Base-by-base conservation (phyloP, 2,113 vertebrate genomes). In the Dasyprocta punctata region DNA sequence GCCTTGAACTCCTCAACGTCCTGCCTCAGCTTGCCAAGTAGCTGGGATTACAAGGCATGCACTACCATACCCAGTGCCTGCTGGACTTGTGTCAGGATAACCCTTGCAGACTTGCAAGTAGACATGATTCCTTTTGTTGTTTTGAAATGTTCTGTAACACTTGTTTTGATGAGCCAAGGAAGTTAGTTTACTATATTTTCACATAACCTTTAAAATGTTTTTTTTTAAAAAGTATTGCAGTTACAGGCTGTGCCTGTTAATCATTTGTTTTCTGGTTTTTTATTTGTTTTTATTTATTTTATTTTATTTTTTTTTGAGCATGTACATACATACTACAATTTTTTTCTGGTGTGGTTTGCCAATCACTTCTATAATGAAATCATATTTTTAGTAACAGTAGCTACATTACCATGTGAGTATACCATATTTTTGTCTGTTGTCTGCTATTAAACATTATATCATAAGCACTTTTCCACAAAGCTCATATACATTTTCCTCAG, bases 401-500 rank as follows among this genome's bases (percentile, higher is more conserved):
- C 47, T 88, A 54, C 7, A 81, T 88, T 92, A 67, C 47, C 24
- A 88, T 81, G n/a, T 94, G n/a, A 88, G n/a, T 54, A 28, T 56
- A 71, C 19, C 80, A 84, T 36, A 20, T 65, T 93, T 67, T 52
- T 84, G 28, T 49, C 30, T 86, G 28, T 97, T 63, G 65, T 88
- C 22, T 96, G 60, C 38, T 93, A 77, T 95, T 94, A 85, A 85
- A 88, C 6, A 92, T 89, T 92, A 84, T 3, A 49, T 75, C 38
- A 77, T 69, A 81, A 47, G 22, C 41, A 71, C 73, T 61, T 87
- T n/a, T 19, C 61, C 81, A 86, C 83, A 89, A 47, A 96, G 36
- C 24, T 92, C 16, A 8, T 71, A 83, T 20, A 56, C 16, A 85
- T 10, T 73, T 94, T 94, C 28, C 26, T 89, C 26, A 52, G 67